phyloP scores from a whole-genome alignment of 1,140 invertebrate genomes.

The Musca vetustissima region DNA sequence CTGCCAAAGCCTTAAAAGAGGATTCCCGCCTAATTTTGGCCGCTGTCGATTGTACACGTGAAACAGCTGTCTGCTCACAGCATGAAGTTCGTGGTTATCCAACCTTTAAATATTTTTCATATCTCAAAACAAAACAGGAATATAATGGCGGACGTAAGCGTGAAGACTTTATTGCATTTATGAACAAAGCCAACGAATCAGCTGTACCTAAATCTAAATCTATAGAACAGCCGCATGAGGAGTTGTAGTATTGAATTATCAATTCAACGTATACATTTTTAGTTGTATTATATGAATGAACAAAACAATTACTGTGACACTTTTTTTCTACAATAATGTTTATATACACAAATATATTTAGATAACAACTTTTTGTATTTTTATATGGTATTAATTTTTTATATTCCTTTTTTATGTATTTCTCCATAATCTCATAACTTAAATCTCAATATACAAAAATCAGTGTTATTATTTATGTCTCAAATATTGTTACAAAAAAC shows the following conservation, averaged over 20 bases:
- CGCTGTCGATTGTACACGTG: conserved; percentile 80
- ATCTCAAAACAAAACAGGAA: conserved; percentile 66
- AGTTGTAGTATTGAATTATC: conserved; percentile 3
- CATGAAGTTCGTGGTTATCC: conserved; percentile 83
- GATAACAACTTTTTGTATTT: too few relatives aligned
- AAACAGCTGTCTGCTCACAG: conserved; percentile 65
- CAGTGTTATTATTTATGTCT: too few relatives aligned
- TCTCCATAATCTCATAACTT: too few relatives aligned
- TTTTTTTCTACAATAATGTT: background rate
- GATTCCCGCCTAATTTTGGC: conserved; percentile 75
- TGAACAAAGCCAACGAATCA: conserved; percentile 61
- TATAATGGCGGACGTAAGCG: conserved; percentile 78
- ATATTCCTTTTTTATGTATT: too few relatives aligned
- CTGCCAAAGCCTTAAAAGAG: conserved; percentile 73
- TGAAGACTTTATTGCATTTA: conserved; percentile 67
- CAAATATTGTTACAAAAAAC: too few relatives aligned
- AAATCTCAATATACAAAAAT: too few relatives aligned
- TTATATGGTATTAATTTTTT: too few relatives aligned
- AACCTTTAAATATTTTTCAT: conserved; percentile 84
- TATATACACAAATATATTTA: too few relatives aligned
- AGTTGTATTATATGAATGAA: background rate
- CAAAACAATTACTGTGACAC: conserved; percentile 13
- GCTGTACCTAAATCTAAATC: background rate
- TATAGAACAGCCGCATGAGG: background rate
- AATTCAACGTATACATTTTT: too few relatives aligned